These are phyloP conservation scores for Heliconius charithonia DNA, from an alignment of 2,888 invertebrate species.

Conservation along the genomic window DNA sequence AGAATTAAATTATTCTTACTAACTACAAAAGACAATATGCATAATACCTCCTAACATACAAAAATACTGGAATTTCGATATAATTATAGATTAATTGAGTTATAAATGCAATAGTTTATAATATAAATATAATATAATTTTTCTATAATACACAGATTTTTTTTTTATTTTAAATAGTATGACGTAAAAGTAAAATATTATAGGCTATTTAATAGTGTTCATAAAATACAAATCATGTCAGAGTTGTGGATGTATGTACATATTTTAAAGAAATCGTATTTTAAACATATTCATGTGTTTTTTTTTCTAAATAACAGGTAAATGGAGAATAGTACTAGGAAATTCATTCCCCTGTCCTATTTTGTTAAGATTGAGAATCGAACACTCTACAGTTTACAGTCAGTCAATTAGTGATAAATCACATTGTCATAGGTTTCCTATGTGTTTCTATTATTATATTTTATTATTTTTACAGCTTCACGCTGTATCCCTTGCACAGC, in stretches of 20 bases:
- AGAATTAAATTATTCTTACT: not conserved
- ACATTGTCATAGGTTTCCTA: not conserved
- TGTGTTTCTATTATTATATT: not conserved
- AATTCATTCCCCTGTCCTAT: not conserved
- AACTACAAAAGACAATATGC: constrained; percentile 13
- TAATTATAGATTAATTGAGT: not conserved
- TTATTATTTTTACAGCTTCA: no score
- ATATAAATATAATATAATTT: not conserved
- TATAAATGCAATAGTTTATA: constrained; percentile 11
- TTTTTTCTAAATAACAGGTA: not conserved
- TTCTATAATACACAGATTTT: not conserved
- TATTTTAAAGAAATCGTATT: not conserved
- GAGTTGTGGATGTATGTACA: constrained; percentile 6
- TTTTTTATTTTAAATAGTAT: constrained; percentile 9
- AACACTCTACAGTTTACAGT: not conserved
- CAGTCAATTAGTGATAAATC: not conserved
- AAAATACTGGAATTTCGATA: constrained; percentile 26
- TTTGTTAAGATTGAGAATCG: not conserved
- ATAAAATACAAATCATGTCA: constrained; percentile 27
- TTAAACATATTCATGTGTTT: not conserved
- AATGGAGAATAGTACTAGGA: not conserved
- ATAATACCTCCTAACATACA: constrained; percentile 20
- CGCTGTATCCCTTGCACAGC: no score
- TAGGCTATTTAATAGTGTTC: constrained; percentile 17
- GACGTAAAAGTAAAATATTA: constrained; percentile 13